These are phyloP conservation scores for Papilio demoleus DNA, from an alignment of 2,888 invertebrate species.

Conservation along the genomic window DNA sequence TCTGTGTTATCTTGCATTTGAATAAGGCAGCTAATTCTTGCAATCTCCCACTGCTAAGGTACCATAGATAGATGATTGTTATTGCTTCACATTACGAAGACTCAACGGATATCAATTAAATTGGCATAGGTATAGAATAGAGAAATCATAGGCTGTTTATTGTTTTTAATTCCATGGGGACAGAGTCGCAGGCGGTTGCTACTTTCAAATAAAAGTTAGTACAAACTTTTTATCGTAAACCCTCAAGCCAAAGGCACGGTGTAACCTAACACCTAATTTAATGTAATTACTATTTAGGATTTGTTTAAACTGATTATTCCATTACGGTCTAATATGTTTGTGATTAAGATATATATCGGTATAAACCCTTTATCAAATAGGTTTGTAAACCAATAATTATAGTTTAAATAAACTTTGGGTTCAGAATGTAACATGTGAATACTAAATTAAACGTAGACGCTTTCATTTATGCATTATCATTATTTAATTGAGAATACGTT, in stretches of 20 bases:
- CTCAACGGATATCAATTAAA: no score
- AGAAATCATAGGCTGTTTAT: no score
- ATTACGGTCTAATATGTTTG: conserved; percentile 5
- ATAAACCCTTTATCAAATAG: neutral
- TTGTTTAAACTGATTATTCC: conserved; percentile 3
- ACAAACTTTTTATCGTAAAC: neutral
- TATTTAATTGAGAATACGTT: no score
- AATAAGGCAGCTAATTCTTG: no score
- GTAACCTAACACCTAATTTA: neutral
- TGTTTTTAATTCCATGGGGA: no score
- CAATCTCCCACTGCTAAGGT: no score
- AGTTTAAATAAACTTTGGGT: conserved; percentile 4
- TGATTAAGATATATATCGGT: neutral
- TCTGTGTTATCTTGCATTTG: no score
- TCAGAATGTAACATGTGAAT: neutral
- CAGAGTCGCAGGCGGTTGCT: no score
- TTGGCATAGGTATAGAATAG: no score
- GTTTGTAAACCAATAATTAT: neutral
- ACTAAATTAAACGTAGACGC: neutral
- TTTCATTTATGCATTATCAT: neutral
- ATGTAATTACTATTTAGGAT: neutral
- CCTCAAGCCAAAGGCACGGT: neutral
- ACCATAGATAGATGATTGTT: no score
- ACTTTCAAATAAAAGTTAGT: no score
- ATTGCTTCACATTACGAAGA: no score